Conservation (phyloP, 2,113 vertebrate genomes). For the Ranitomeya imitator region DNA sequence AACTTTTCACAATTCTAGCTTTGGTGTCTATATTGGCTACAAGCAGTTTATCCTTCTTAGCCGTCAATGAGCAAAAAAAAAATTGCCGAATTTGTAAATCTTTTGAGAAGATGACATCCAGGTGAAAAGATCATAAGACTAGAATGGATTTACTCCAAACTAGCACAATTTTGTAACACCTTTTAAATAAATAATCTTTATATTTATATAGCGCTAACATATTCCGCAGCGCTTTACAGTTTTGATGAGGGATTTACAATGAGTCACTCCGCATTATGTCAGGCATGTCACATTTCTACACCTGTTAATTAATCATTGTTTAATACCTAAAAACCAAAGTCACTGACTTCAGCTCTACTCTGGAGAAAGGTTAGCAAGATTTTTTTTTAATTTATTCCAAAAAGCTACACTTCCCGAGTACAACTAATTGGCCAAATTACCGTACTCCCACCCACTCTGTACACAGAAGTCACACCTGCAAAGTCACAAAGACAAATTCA, state of each 20-base stretch:
- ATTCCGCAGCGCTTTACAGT: no score
- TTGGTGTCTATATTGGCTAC: neutral
- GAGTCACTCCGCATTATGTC: neutral
- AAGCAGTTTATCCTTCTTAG: neutral
- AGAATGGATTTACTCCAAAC: neutral
- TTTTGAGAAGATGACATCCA: neutral
- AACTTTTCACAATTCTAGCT: neutral
- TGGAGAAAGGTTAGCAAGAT: neutral
- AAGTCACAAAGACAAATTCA: neutral
- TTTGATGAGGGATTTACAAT: neutral
- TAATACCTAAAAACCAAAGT: neutral
- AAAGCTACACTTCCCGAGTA: slow-evolving; percentile 1
- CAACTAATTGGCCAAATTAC: slow-evolving; percentile 42
- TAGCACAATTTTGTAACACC: neutral
- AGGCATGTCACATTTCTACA: neutral
- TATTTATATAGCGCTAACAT: no score
- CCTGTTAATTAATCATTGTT: slow-evolving; percentile 10
- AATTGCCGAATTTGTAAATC: neutral
- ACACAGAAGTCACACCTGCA: slow-evolving; percentile 21
- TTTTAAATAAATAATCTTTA: no score
- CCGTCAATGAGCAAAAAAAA: neutral
- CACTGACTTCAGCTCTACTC: neutral
- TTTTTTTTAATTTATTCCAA: neutral
- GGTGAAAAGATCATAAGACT: neutral
- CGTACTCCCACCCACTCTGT: neutral